Conservation (phyloP, 2,113 vertebrate species). For the Ophthalmolycus amberensis region DNA sequence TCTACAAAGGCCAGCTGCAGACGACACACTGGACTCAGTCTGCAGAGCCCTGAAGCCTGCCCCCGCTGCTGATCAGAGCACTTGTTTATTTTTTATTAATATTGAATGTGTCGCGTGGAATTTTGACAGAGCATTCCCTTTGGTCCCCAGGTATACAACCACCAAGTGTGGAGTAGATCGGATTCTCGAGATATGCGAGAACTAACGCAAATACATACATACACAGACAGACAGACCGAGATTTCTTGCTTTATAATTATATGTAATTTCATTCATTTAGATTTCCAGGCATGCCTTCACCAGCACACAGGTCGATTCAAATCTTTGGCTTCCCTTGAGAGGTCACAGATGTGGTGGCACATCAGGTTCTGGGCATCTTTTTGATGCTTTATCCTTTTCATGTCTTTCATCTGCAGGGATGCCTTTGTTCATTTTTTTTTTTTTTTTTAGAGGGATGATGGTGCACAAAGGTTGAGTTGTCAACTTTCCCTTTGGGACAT, state of each 20-base stretch:
- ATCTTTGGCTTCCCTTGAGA: not conserved
- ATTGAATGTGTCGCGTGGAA: not conserved
- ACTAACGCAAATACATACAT: no score
- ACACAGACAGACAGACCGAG: not conserved
- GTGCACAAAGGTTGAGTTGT: slow-evolving; percentile 17
- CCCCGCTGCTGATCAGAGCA: not conserved
- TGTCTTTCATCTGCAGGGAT: slow-evolving; percentile 21
- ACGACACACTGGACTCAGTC: not conserved
- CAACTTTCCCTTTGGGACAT: not conserved
- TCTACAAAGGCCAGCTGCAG: not conserved
- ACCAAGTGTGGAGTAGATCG: no score
- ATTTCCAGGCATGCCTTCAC: slow-evolving; percentile 6
- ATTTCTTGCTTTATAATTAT: not conserved
- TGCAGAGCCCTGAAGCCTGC: not conserved
- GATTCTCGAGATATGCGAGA: no score
- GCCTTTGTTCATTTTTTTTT: slow-evolving; percentile 15
- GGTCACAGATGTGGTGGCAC: slow-evolving; percentile 26
- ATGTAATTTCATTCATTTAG: not conserved
- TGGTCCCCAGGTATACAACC: no score
- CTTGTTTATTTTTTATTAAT: not conserved
- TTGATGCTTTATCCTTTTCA: slow-evolving; percentile 42
- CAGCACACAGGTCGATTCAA: slow-evolving; percentile 8
- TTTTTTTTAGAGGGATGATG: not conserved
- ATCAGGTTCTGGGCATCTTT: slow-evolving; percentile 20
- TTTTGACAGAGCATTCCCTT: no score